phyloP scores from a whole-genome alignment of 2,113 vertebrate species.

The Microtus oregoni region DNA sequence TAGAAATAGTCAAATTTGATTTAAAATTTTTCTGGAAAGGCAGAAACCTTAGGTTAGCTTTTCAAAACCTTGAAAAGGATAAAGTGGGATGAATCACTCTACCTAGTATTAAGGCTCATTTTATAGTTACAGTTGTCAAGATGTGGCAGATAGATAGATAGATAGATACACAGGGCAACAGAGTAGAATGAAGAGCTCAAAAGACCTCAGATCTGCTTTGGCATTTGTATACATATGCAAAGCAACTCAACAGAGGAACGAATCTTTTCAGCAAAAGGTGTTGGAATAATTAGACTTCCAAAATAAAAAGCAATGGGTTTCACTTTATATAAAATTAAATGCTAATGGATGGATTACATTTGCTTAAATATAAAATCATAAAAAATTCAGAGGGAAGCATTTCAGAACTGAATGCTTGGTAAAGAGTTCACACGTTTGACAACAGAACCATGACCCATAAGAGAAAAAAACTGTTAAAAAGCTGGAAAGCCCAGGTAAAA shows the following conservation, averaged over 20 bases:
- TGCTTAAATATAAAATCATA: not conserved
- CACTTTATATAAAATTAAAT: not conserved
- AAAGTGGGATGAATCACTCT: not conserved
- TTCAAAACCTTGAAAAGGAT: not conserved
- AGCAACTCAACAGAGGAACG: not conserved
- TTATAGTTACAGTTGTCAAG: not conserved
- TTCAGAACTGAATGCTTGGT: not conserved
- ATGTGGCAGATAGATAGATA: not conserved
- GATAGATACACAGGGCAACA: not conserved
- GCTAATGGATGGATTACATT: not conserved
- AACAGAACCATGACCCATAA: not conserved
- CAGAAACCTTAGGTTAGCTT: not conserved
- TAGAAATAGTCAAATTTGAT: not conserved
- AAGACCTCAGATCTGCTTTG: not conserved
- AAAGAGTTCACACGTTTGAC: not conserved
- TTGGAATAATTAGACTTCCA: not conserved
- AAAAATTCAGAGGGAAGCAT: not conserved
- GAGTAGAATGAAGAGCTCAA: not conserved
- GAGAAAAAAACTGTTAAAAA: not conserved
- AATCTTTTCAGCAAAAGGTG: not conserved
- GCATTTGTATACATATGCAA: not conserved
- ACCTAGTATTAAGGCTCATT: not conserved
- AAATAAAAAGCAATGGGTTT: not conserved
- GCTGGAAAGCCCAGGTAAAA: not conserved
- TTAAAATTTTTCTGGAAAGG: not conserved